These are phyloP conservation scores for Oligia strigilis DNA, from an alignment of 2,888 invertebrate genomes.

Conservation along the genomic window DNA sequence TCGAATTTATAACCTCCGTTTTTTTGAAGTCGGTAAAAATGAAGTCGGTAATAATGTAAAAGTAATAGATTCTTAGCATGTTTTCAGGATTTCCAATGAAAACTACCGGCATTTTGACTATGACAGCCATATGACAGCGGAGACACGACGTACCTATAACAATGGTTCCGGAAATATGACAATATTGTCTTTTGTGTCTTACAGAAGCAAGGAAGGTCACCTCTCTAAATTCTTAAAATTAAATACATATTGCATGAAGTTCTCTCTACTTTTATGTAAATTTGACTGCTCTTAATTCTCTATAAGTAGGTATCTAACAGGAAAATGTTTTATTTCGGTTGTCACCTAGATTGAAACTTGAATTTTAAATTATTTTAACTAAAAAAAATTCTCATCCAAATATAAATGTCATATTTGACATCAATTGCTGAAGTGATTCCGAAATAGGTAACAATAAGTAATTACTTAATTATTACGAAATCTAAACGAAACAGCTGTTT, in stretches of 20 bases:
- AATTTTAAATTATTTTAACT: background rate
- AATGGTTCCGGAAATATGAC: background rate
- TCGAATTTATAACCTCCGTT: too few species aligned
- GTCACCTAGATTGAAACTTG: background rate
- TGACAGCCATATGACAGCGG: background rate
- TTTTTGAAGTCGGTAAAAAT: too few species aligned
- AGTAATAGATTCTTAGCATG: background rate
- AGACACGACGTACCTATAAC: background rate
- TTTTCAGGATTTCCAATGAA: background rate
- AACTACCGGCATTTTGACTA: background rate
- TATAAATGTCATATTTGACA: background rate
- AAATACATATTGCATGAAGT: background rate
- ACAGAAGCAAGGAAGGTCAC: background rate
- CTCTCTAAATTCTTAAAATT: background rate
- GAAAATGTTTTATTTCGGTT: background rate
- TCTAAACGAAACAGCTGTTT: slow-evolving; percentile 35
- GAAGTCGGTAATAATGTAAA: background rate
- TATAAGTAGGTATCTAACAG: background rate
- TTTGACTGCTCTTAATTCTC: background rate
- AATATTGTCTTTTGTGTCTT: slow-evolving; percentile 7
- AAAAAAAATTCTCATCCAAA: background rate
- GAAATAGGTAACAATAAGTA: background rate
- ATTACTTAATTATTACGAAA: background rate
- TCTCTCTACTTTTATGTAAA: background rate
- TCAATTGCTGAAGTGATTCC: background rate